phyloP scores from a whole-genome alignment of 2,888 invertebrate genomes.

The Falcaria lacertinaria region DNA sequence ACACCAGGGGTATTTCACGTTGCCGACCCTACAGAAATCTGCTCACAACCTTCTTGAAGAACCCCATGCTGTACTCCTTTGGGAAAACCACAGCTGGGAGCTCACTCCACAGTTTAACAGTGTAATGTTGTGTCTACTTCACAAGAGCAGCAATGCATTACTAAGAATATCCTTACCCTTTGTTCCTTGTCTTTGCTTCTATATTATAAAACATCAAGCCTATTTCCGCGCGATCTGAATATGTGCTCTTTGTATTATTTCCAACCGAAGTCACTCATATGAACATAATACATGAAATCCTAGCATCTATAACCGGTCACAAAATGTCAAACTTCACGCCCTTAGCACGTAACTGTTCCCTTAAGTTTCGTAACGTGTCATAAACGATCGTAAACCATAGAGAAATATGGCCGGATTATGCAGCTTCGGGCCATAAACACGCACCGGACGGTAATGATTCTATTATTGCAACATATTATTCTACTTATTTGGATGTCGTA shows the following conservation, averaged over 20 bases:
- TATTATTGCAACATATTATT: slow-evolving; percentile 1
- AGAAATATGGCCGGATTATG: slow-evolving; percentile 30
- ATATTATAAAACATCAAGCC: too few species aligned
- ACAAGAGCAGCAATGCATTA: too few species aligned
- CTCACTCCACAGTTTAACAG: too few species aligned
- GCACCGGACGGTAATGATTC: background rate
- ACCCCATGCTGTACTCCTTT: too few species aligned
- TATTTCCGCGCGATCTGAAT: too few species aligned
- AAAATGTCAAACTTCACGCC: background rate
- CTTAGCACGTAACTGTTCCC: slow-evolving; percentile 5
- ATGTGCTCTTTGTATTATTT: background rate
- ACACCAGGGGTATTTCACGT: too few species aligned
- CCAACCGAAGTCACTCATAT: background rate
- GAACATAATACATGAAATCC: background rate
- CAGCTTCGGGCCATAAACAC: slow-evolving; percentile 4
- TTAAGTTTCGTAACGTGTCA: slow-evolving; percentile 23
- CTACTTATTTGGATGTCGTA: slow-evolving; percentile 1
- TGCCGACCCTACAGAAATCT: too few species aligned
- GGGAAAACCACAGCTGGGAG: too few species aligned
- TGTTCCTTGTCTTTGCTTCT: too few species aligned
- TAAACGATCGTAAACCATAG: slow-evolving; percentile 25
- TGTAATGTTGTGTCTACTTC: too few species aligned
- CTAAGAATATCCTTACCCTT: too few species aligned
- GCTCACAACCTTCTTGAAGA: too few species aligned
- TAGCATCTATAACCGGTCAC: background rate